Conservation (phyloP, 2,888 invertebrate genomes). For the Lasioglossum villosulum region DNA sequence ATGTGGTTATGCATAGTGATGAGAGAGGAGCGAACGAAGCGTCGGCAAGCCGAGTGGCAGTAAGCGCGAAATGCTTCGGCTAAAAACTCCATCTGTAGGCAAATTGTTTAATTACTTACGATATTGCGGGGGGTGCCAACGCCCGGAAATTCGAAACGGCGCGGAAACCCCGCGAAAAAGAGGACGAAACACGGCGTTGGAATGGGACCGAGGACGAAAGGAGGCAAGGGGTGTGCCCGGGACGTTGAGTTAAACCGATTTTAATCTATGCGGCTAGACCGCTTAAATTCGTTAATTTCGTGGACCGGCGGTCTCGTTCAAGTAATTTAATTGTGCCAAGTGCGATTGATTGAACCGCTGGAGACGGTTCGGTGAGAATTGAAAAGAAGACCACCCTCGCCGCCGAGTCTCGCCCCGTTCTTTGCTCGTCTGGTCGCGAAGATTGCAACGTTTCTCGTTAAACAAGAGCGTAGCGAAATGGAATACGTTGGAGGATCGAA, state of each 20-base stretch:
- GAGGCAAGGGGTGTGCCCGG: conserved; percentile 1
- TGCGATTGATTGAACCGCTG: conserved; percentile 66
- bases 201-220: not conserved
- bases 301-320: conserved; percentile 63
- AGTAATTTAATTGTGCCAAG: conserved; percentile 69
- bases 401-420: not conserved
- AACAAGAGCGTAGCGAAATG: conserved; percentile 25
- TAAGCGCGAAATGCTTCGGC: conserved; percentile 79
- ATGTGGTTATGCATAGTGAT: conserved; percentile 83
- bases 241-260: conserved; percentile 55
- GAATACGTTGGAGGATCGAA: conserved; percentile 46
- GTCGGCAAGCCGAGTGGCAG: conserved; percentile 57
- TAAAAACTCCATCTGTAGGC: conserved; percentile 84
- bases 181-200: conserved; percentile 21
- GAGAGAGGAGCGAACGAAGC: conserved; percentile 58
- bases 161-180: conserved; percentile 55
- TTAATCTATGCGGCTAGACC: conserved; percentile 63
- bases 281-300: conserved; percentile 60
- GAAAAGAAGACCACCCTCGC: conserved; percentile 42
- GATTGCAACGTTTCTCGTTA: conserved; percentile 58
- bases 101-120: conserved; percentile 84
- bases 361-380: conserved; percentile 56
- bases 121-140: conserved; percentile 66
- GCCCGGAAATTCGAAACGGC: conserved; percentile 61
- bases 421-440: conserved; percentile 21